phyloP scores from a whole-genome alignment of 2,113 vertebrate species.

The Oceanites oceanicus region DNA sequence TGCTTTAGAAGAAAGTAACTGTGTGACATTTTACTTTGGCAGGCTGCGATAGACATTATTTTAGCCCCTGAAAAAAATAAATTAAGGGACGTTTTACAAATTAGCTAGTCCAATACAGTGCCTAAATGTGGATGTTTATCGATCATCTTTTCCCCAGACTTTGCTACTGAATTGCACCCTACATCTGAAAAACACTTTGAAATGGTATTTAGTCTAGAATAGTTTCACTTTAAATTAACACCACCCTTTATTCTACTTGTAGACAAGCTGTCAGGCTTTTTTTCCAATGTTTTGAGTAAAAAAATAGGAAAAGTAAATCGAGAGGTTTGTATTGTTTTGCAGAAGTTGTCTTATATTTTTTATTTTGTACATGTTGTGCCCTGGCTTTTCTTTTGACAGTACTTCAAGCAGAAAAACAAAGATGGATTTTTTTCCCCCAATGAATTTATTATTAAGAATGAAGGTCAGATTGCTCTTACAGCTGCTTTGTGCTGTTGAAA shows the following conservation, averaged over 20 bases:
- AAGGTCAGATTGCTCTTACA: conserved; percentile 21
- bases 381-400: conserved; percentile 8
- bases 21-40: neutral
- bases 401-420: conserved; percentile 28
- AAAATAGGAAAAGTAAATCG: neutral
- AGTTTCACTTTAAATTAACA: neutral
- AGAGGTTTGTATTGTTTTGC: neutral
- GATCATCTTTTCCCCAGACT: neutral
- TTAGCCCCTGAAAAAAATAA: neutral
- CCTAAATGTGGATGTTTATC: neutral
- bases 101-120: neutral
- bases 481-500: conserved; percentile 20
- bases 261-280: neutral
- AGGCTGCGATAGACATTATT: neutral
- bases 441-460: conserved; percentile 25
- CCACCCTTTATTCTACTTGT: neutral
- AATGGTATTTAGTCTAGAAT: neutral
- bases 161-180: neutral
- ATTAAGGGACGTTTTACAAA: neutral
- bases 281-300: neutral
- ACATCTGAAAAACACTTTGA: neutral
- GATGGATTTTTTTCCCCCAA: neutral
- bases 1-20: neutral
- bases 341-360: neutral
- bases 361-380: neutral